Evolutionary conservation across 2,113 vertebrate species (phyloP).

Genomic region (human): DNA sequence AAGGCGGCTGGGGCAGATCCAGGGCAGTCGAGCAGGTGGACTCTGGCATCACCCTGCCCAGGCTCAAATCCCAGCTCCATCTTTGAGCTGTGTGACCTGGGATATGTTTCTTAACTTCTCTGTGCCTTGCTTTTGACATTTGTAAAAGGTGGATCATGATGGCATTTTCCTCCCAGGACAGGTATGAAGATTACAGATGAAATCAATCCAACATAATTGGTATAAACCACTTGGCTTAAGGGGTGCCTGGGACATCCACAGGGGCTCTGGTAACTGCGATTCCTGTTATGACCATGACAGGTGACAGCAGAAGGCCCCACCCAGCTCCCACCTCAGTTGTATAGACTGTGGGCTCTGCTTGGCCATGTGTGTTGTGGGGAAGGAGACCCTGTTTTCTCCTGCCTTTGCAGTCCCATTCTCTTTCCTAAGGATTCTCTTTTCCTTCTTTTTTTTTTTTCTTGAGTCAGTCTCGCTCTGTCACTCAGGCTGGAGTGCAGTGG

Average conservation of each 20-base stretch:
- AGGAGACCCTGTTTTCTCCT: neutral
- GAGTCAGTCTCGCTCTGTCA: too few species aligned
- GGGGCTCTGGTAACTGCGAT: neutral
- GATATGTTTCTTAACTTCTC: neutral
- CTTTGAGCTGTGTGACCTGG: neutral
- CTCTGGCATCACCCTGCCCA: neutral
- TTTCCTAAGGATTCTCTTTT: neutral
- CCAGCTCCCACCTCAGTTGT: too few species aligned
- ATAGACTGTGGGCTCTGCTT: neutral
- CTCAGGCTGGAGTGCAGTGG: too few species aligned
- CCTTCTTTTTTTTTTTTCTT: too few species aligned
- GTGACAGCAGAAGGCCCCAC: neutral
- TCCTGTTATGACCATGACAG: rapidly evolving
- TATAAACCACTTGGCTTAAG: neutral
- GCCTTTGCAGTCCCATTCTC: neutral
- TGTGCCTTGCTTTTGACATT: neutral
- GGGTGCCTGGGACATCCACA: neutral
- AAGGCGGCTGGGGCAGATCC: neutral
- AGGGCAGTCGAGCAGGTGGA: rapidly evolving
- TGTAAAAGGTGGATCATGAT: neutral
- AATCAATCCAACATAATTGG: too few species aligned
- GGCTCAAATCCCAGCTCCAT: neutral
- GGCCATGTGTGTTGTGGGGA: neutral
- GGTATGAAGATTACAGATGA: neutral
- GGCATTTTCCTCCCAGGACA: neutral